Percentiles rank a stretch among this genome's conserved stretches.
Evolutionary conservation across 37 sponge, comb jelly and placozoan species (phyloP).

Genomic region (Cliona cf. orientalis): DNA sequence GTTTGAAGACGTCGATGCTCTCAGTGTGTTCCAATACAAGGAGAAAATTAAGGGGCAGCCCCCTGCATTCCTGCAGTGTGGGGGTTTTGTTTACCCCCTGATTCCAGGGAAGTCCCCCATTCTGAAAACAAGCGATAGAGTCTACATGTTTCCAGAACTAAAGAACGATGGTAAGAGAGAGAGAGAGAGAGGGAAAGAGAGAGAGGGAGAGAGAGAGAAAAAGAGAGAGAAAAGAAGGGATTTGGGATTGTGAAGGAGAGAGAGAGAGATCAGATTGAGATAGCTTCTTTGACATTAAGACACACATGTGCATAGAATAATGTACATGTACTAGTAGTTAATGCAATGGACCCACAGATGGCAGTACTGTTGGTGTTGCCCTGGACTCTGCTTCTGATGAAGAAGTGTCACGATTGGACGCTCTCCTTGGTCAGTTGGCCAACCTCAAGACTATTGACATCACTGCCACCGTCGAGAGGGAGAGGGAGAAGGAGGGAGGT

Average conservation of each 20-base stretch:
- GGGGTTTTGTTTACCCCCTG: constrained; percentile 76
- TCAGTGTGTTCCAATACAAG: constrained; percentile 60
- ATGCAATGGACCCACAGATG: constrained; percentile 20
- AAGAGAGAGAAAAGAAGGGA: no score
- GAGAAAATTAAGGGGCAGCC: constrained; percentile 62
- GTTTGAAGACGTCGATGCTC: constrained; percentile 55
- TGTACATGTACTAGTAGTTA: background rate
- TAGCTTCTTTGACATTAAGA: background rate
- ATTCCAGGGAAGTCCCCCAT: constrained; percentile 71
- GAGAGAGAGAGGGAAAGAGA: no score
- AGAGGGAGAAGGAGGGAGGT: background rate
- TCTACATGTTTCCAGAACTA: constrained; percentile 78
- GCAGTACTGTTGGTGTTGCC: constrained; percentile 48
- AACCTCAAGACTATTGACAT: constrained; percentile 5
- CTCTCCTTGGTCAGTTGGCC: constrained; percentile 8
- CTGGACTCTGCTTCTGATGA: constrained; percentile 44
- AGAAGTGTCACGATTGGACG: constrained; percentile 37
- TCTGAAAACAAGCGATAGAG: constrained; percentile 38
- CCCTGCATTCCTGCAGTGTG: constrained; percentile 83
- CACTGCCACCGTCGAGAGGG: background rate
- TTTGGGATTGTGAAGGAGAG: no score
- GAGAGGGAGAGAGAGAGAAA: no score
- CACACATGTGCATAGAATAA: background rate
- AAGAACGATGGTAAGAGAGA: constrained; percentile 40
- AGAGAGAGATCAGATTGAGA: no score